Evolutionary conservation across 2,888 invertebrate genomes (phyloP).

Genomic region (Dryococelus australis): DNA sequence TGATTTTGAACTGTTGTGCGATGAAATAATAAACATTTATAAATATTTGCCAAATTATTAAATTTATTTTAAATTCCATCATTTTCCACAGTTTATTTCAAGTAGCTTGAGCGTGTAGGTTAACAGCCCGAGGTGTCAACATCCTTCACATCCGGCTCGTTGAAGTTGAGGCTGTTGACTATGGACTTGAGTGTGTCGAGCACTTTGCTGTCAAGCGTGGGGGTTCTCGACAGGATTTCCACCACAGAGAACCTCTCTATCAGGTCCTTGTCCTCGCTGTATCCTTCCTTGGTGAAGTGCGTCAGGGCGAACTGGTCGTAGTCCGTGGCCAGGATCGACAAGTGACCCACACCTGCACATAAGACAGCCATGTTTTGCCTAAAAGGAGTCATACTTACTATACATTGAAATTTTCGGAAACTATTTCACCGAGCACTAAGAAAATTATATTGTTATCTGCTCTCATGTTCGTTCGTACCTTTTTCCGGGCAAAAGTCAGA

Average conservation of each 20-base stretch:
- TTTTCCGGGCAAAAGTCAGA: too few relatives aligned
- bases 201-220: background rate
- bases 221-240: background rate
- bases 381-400: too few relatives aligned
- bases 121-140: background rate
- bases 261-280: background rate
- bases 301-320: conserved; percentile 9
- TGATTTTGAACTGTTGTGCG: too few relatives aligned
- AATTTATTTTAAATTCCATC: too few relatives aligned
- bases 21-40: too few relatives aligned
- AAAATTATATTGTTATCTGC: too few relatives aligned
- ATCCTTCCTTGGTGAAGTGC: background rate
- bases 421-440: too few relatives aligned
- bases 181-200: background rate
- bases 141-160: background rate
- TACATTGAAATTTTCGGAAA: too few relatives aligned
- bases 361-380: too few relatives aligned
- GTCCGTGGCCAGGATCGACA: background rate
- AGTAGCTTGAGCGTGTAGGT: background rate
- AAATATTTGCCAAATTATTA: too few relatives aligned
- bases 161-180: background rate
- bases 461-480: too few relatives aligned
- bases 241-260: background rate
- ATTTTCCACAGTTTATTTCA: background rate
- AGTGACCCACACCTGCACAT: background rate